These are phyloP conservation scores for Sarcophaga carnaria DNA, from an alignment of 2,888 invertebrate species.

Conservation along the genomic window DNA sequence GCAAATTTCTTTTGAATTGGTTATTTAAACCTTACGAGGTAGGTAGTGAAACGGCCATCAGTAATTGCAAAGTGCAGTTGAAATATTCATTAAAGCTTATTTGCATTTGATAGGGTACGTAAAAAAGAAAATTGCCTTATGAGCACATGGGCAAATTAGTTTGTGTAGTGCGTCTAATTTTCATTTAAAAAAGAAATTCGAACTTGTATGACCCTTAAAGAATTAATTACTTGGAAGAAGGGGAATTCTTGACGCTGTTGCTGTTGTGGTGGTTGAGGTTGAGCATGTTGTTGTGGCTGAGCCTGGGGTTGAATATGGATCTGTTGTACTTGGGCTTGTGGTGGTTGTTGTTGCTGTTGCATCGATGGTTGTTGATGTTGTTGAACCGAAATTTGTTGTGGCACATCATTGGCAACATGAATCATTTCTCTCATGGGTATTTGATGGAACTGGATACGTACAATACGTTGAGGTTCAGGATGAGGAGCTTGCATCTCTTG, in stretches of 20 bases:
- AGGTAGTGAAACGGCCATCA: too few relatives aligned
- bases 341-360: constrained; percentile 53
- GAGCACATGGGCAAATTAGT: too few relatives aligned
- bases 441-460: constrained; percentile 82
- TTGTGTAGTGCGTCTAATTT: too few relatives aligned
- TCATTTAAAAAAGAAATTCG: too few relatives aligned
- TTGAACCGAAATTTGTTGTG: constrained; percentile 77
- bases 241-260: constrained; percentile 76
- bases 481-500: constrained; percentile 82
- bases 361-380: constrained; percentile 68
- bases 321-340: constrained; percentile 25
- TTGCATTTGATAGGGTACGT: too few relatives aligned
- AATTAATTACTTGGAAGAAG: constrained; percentile 72
- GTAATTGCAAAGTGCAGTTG: too few relatives aligned
- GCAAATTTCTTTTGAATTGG: too few relatives aligned
- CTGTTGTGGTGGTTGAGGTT: constrained; percentile 75
- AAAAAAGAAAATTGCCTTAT: too few relatives aligned
- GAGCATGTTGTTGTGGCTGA: constrained; percentile 43
- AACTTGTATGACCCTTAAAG: not conserved
- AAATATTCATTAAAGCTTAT: too few relatives aligned
- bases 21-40: too few relatives aligned
- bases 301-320: constrained; percentile 15
- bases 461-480: constrained; percentile 80
- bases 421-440: constrained; percentile 82
- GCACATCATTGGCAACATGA: constrained; percentile 80